Conservation (phyloP, 2,113 vertebrate genomes). For the Oophaga pumilio region DNA sequence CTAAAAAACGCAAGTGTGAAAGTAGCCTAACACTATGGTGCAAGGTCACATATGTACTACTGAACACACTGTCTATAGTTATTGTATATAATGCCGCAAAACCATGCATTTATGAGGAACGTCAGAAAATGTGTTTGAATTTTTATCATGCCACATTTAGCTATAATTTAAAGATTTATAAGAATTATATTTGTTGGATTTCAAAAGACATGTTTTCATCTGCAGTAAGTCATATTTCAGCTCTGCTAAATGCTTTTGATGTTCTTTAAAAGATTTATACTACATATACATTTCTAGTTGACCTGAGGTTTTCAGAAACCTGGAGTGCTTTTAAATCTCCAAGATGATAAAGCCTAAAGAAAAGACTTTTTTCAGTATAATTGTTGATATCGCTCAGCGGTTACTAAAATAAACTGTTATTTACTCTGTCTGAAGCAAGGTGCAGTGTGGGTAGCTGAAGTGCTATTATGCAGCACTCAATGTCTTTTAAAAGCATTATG, state of each 20-base stretch:
- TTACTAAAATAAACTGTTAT: conserved; percentile 26
- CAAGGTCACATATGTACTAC: neutral
- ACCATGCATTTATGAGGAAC: too few species aligned
- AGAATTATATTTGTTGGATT: neutral
- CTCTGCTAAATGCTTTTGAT: neutral
- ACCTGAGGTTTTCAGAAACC: conserved; percentile 1
- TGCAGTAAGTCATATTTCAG: neutral
- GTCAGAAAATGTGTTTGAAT: neutral
- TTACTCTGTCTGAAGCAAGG: conserved; percentile 15
- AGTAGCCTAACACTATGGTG: too few species aligned
- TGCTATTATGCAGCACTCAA: neutral
- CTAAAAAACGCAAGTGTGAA: too few species aligned
- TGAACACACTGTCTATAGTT: too few species aligned
- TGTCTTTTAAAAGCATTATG: neutral
- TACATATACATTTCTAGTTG: conserved; percentile 10
- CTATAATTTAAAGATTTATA: neutral
- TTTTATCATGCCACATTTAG: neutral
- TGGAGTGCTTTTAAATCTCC: conserved; percentile 34
- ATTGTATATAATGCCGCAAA: too few species aligned
- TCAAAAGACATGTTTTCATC: neutral
- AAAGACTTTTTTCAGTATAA: conserved; percentile 14
- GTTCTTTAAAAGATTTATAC: conserved; percentile 12
- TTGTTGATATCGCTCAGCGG: conserved; percentile 29
- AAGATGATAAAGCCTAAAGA: conserved; percentile 3
- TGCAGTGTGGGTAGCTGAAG: neutral